phyloP scores from a whole-genome alignment of 2,797 vertebrate genomes.

The Rousettus madagascariensis region DNA sequence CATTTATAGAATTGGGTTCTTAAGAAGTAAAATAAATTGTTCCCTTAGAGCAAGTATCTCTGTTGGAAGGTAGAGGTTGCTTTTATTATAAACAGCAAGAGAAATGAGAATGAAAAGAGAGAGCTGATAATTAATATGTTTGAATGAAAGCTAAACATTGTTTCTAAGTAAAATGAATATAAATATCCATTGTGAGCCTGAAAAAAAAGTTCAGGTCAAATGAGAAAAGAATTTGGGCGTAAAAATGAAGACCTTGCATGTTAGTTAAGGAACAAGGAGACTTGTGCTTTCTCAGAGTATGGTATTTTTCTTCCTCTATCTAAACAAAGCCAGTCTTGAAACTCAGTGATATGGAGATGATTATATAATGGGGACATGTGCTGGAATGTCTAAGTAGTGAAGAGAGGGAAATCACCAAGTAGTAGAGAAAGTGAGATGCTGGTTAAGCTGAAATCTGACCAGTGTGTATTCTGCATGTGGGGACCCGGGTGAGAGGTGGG shows the following conservation, averaged over 20 bases:
- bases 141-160: slow-evolving; percentile 74
- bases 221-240: slow-evolving; percentile 61
- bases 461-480: not conserved
- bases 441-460: slow-evolving; percentile 31
- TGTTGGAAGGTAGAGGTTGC: slow-evolving; percentile 71
- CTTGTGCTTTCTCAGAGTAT: slow-evolving; percentile 57
- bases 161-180: slow-evolving; percentile 67
- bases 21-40: slow-evolving; percentile 73
- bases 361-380: slow-evolving; percentile 45
- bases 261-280: slow-evolving; percentile 33
- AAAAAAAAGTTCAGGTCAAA: slow-evolving; percentile 70
- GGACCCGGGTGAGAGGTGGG: too few relatives aligned
- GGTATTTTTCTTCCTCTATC: slow-evolving; percentile 61
- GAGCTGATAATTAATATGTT: slow-evolving; percentile 68
- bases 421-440: slow-evolving; percentile 49
- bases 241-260: slow-evolving; percentile 64
- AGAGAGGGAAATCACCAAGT: not conserved
- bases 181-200: slow-evolving; percentile 65
- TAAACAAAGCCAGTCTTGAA: slow-evolving; percentile 68
- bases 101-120: slow-evolving; percentile 74
- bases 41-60: slow-evolving; percentile 72
- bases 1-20: slow-evolving; percentile 53
- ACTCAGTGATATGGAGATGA: slow-evolving; percentile 60
- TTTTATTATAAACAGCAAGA: slow-evolving; percentile 78
- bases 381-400: slow-evolving; percentile 44